Base-by-base conservation (phyloP, 2,888 invertebrate species). In the Agrotis puta region DNA sequence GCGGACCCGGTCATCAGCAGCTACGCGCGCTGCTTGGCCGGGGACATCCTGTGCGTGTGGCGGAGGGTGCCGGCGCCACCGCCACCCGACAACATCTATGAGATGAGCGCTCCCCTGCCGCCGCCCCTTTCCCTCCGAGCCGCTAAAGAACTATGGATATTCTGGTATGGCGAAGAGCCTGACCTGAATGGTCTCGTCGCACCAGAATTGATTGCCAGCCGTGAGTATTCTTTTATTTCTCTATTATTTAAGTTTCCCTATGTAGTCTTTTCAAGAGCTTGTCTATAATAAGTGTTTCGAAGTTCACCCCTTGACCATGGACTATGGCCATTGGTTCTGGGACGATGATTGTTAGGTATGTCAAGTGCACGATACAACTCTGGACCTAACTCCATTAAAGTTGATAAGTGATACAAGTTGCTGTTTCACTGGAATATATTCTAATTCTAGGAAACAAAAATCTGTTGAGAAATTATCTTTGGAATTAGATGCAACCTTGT, bases 121-220 rank as follows among this genome's bases (percentile, higher is more conserved):
- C 97, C 97, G 91, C 98, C 98, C 84, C 97, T 98, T 88, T 98
- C 98, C 88, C 97, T 98, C 87, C 97, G 98, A 92, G 98, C 98
- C 90, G 98, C 98, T 94, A 99, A 99, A 96, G 99, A 99, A 95
- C 97, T 99, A 78, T 99, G 99, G 99, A 98, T 99, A 94, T 99
- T 99, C 97, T 99, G 99, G 99, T 99, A 99, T 96, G 99, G 99
- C 90, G 99, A 99, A 93, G 99, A 99, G 94, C 99, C 99, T 70
- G 98, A 99, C 95, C 97, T 99, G 82, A 97, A 97, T 89, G 98
- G 98, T 76, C 97, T 99, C 89, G 98, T 99, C 87, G 97, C 98
- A 75, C 97, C 98, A 18, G 98, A 99, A 92, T 97, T 99, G 84
- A 97, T 98, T 91, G 97, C 97, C 83, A 97, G 97, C 93, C 99